Evolutionary conservation across 2,888 invertebrate species (phyloP), one percentile per base, ranked within the genome.

Genomic region (Lepas anatifera): DNA sequence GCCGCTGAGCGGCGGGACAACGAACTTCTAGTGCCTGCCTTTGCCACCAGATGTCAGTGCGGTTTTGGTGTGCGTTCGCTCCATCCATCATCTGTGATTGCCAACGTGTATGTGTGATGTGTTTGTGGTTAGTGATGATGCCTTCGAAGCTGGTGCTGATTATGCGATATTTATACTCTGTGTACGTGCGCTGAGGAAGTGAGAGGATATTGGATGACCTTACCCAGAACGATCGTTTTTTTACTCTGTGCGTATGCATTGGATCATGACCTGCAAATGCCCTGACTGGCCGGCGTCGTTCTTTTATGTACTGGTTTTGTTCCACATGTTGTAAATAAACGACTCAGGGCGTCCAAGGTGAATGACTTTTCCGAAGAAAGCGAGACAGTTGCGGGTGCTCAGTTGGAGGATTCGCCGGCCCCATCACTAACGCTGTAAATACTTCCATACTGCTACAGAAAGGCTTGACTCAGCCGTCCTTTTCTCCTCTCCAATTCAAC

Each of bases 31-130:
- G 58, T 58, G 58, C 58, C 58, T 32, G 4, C 32, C 18, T 18
- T 2, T n/a, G 58, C 58, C 58, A 18, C 58, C 32, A 32, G 58
- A 18, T 32, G 32, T 2, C 32, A 18, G 29, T 25, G 58, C 58
- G 10, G 1, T 2, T 29, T 29, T 18, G 13, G 27, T 32, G 32
- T 32, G 58, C 1, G 22, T 58, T 32, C 2, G 58, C 27, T 58
- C 58, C 58, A 58, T 58, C 58, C 58, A 29, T 58, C 58, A 58
- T 58, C 58, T 58, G 58, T 58, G 58, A 58, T 58, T 22, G 32
- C 32, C 58, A 32, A 29, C 32, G 29, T 58, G 58, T 58, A 58
- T 18, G 29, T 58, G 58, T 32, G 58, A 58, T 29, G 32, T 58
- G n/a, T n/a, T n/a, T n/a, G n/a, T n/a, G n/a, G n/a, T n/a, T n/a